Evolutionary conservation across 1,140 invertebrate genomes (phyloP), one percentile per base, ranked within the genome.

Genomic region (Leptinotarsa lineolata): DNA sequence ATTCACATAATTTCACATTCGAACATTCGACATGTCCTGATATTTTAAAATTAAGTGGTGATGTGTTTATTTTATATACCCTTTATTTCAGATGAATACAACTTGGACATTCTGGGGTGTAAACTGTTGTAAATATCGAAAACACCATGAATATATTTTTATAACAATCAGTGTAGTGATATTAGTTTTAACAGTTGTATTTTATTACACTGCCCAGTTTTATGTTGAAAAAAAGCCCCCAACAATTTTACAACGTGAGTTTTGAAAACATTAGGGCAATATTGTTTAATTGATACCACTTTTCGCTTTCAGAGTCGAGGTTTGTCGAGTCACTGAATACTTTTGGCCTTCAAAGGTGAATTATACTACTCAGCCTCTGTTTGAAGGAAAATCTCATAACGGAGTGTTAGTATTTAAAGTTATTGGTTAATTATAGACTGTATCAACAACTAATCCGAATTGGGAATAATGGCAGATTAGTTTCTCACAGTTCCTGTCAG

Each of bases 31-130:
- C 8, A 39, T 39, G 8, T 11, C 8, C 30, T 39, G 8, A 39
- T 39, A 39, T 39, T 39, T 39, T 39, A 1, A 39, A 11, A 11
- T 39, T 39, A 3, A 39, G 30, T 39, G 30, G 8, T 30, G 8
- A n/a, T n/a, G n/a, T 30, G 30, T 11, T 39, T 11, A 39, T 39
- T 39, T 22, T 39, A 39, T 39, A 39, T 39, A 3, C 48, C 44
- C 20, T 64, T 69, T 63, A 73, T 80, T 77, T 82, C 84, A 89
- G 88, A 89, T 89, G 88, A 89, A 89, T 83, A 84, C 83, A 45
- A 89, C 88, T 59, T 84, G 87, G 76, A 84, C 82, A 65, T 86
- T 85, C 70, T 89, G 88, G 88, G 88, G 88, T 76, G 84, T 85
- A 1, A 85, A 86, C 63, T 89, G 88, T 78, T 89, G 88, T 80